phyloP scores from a whole-genome alignment of 1,140 invertebrate genomes.

The Nixonia krombeini region DNA sequence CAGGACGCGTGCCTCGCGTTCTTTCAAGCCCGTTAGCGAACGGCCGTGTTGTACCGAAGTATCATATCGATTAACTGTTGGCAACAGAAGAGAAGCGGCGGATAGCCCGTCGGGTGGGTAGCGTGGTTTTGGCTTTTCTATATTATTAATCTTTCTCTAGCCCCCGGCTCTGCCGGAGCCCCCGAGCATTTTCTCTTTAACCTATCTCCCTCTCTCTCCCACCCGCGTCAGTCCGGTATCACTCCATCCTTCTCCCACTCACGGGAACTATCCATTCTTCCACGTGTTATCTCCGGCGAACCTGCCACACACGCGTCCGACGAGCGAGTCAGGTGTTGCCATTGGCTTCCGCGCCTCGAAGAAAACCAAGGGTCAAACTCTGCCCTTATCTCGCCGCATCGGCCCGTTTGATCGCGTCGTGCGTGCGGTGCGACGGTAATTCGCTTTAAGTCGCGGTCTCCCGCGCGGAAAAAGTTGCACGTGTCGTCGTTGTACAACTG shows the following conservation, averaged over 20 bases:
- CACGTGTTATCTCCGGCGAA: conserved; percentile 14
- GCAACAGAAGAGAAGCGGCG: conserved; percentile 66
- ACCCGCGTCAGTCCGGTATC: conserved; percentile 2
- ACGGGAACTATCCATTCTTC: conserved; percentile 2
- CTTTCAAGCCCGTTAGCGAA: conserved; percentile 40
- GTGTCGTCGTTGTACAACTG: background rate
- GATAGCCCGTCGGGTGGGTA: conserved; percentile 48
- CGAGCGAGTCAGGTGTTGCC: conserved; percentile 64
- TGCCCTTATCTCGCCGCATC: conserved; percentile 34
- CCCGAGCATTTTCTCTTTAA: conserved; percentile 39
- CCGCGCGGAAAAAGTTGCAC: conserved; percentile 1
- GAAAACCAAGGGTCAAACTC: conserved; percentile 52
- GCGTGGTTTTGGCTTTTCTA: conserved; percentile 67
- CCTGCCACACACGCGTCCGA: conserved; percentile 50
- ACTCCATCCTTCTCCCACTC: conserved; percentile 10
- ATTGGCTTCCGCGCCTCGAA: conserved; percentile 57
- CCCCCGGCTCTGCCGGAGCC: conserved; percentile 20
- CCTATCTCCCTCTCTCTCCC: conserved; percentile 40
- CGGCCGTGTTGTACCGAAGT: conserved; percentile 64
- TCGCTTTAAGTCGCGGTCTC: conserved; percentile 11
- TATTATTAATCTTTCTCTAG: conserved; percentile 70
- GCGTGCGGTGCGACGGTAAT: background rate
- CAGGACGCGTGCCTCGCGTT: conserved; percentile 34
- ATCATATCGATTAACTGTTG: conserved; percentile 73
- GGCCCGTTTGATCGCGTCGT: conserved; percentile 35